Evolutionary conservation across 2,113 vertebrate genomes (phyloP), one percentile per base, ranked within the genome.

Genomic region (Barbus barbus): DNA sequence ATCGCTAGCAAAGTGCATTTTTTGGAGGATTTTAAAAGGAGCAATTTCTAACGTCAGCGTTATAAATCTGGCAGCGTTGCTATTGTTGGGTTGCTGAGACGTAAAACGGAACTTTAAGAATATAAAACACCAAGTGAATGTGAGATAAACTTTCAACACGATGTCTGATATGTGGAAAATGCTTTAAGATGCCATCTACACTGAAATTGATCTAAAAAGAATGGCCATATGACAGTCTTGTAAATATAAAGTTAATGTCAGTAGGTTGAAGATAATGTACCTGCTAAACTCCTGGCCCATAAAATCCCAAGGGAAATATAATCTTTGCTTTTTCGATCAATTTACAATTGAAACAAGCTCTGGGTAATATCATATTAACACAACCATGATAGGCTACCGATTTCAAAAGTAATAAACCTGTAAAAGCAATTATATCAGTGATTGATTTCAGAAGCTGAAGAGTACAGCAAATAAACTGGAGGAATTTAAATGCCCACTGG

Each of bases 361-460:
- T 75, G 63, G 89, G 84, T 89, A 88, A 92, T 92, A 92, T 92
- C 92, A 89, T 91, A 92, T 89, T 89, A 90, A 89, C 85, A 58
- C 82, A 69, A 83, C 78, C 14, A 78, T 90, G 92, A n/a, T n/a
- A n/a, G n/a, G n/a, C n/a, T n/a, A n/a, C n/a, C n/a, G n/a, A 90
- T 93, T 82, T 92, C 91, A 91, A 92, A 93, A 93, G 90, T 91
- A 92, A 93, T 92, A 92, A 88, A 91, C 89, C 78, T 90, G 89
- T 90, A 89, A 91, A 94, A 91, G 90, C 91, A 94, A 94, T 95
- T 94, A 92, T 78, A 61, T 72, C 90, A 83, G 76, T 89, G 86
- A 93, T 88, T 92, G 86, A 88, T 90, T 92, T 88, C 86, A 91
- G 86, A 89, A 75, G 83, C 71, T 71, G 72, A 84, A 85, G 90